These are phyloP conservation scores for Blastomussa wellsi DNA, from an alignment of 92 coral and sea anemone species.

Conservation along the genomic window DNA sequence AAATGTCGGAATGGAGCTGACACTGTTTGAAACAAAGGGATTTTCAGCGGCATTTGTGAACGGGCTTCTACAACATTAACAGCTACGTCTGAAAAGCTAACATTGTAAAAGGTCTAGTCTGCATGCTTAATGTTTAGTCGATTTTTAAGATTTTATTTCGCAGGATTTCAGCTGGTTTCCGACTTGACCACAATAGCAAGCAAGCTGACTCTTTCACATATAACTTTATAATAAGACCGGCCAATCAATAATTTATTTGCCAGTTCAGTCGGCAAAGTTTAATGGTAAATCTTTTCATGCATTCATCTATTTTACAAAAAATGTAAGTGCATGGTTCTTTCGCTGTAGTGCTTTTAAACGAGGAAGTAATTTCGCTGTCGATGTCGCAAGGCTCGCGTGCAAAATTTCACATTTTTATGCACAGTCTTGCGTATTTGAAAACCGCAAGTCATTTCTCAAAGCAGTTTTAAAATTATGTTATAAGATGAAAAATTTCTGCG, in stretches of 20 bases:
- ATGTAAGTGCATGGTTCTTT: constrained; percentile 1
- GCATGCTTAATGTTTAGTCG: background rate
- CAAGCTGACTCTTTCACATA: constrained; percentile 65
- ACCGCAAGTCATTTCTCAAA: constrained; percentile 10
- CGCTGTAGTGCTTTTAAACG: background rate
- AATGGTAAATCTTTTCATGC: constrained; percentile 18
- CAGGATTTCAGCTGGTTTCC: constrained; percentile 1
- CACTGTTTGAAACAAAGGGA: constrained; percentile 43
- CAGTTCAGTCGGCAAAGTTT: constrained; percentile 38
- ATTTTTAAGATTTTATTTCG: background rate
- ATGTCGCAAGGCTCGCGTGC: background rate
- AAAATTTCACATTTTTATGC: background rate
- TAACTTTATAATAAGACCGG: constrained; percentile 51
- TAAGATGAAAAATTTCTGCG: constrained; percentile 18
- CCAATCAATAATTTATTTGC: constrained; percentile 59
- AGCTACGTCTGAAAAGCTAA: background rate
- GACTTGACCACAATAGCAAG: constrained; percentile 20
- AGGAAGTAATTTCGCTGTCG: constrained; percentile 12
- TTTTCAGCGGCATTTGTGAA: background rate
- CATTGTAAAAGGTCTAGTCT: background rate
- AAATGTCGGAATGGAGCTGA: constrained; percentile 39
- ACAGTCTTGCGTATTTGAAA: constrained; percentile 16
- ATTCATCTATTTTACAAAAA: background rate
- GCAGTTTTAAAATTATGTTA: constrained; percentile 7
- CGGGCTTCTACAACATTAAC: background rate